Conservation (phyloP, 2,888 invertebrate genomes). For the Notodromas monacha region DNA sequence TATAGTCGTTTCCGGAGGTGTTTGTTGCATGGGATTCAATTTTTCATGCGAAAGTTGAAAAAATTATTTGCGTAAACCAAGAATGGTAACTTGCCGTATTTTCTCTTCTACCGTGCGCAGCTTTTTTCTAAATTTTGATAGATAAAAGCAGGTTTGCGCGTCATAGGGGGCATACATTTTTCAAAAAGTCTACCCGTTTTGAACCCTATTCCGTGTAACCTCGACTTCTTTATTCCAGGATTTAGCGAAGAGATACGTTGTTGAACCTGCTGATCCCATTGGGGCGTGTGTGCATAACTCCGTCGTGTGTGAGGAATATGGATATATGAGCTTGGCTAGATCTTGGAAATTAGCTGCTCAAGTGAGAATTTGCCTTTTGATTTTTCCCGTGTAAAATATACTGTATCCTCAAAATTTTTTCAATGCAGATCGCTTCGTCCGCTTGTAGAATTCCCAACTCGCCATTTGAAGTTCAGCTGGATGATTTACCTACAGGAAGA, state of each 20-base stretch:
- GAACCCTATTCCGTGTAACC: too few relatives aligned
- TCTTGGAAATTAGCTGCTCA: constrained; percentile 55
- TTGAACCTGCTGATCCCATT: neutral
- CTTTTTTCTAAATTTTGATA: constrained; percentile 1
- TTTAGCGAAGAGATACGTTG: constrained; percentile 48
- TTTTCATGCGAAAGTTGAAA: too few relatives aligned
- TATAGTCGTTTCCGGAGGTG: too few relatives aligned
- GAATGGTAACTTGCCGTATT: too few relatives aligned
- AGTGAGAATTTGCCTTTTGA: constrained; percentile 19
- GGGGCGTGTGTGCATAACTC: constrained; percentile 50
- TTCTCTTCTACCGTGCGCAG: too few relatives aligned
- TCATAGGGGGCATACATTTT: constrained; percentile 1
- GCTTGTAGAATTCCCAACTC: too few relatives aligned
- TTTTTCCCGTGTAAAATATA: too few relatives aligned
- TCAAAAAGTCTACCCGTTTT: neutral
- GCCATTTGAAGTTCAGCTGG: too few relatives aligned
- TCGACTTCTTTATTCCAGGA: constrained; percentile 34
- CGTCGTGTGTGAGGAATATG: constrained; percentile 31
- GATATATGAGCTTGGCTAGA: constrained; percentile 46
- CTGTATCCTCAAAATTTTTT: neutral
- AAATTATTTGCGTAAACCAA: too few relatives aligned
- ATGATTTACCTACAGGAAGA: constrained; percentile 65
- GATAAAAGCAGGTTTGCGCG: neutral
- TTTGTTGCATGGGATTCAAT: too few relatives aligned
- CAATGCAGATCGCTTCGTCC: too few relatives aligned